These are phyloP conservation scores for Tragulus kanchil DNA, from an alignment of 2,113 vertebrate genomes.

Conservation along the genomic window DNA sequence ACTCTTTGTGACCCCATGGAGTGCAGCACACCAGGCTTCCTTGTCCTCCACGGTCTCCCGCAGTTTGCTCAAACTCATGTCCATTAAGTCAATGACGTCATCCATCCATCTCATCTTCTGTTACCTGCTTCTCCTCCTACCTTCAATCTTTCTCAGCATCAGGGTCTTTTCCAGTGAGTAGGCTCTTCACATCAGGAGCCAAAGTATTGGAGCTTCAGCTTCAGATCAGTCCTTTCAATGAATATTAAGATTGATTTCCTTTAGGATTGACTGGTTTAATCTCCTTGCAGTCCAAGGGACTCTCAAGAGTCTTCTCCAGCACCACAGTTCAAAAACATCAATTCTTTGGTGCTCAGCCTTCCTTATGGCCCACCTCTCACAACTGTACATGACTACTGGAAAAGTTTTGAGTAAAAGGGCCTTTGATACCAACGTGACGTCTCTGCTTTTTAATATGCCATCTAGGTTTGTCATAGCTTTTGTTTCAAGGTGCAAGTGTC, in stretches of 20 bases:
- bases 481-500: neutral
- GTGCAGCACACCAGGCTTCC: neutral
- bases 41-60: neutral
- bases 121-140: neutral
- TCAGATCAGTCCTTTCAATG: neutral
- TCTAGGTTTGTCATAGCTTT: neutral
- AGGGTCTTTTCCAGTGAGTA: neutral
- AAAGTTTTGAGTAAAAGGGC: neutral
- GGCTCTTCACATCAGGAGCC: neutral
- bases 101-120: neutral
- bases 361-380: neutral
- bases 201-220: neutral
- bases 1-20: neutral
- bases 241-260: neutral
- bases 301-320: neutral
- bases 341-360: neutral
- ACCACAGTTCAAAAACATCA: neutral
- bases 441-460: neutral
- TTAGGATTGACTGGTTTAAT: neutral
- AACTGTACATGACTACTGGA: neutral
- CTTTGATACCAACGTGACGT: neutral
- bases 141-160: neutral
- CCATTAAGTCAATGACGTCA: neutral
- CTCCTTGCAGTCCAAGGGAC: neutral
- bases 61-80: neutral